These are phyloP conservation scores for Belonocnema kinseyi DNA, from an alignment of 1,140 invertebrate species.

Conservation along the genomic window DNA sequence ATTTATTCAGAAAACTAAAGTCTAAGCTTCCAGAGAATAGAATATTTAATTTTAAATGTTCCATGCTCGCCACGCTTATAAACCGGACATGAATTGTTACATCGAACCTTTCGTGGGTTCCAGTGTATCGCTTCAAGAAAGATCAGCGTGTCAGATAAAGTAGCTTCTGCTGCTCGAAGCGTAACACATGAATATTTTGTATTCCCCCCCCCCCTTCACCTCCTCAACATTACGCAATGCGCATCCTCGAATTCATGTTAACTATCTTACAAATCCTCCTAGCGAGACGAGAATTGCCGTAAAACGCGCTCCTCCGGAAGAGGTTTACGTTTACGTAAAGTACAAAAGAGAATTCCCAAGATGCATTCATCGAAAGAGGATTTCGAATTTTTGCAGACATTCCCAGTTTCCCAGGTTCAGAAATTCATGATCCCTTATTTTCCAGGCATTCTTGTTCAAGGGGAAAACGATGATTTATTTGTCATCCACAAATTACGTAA, in stretches of 20 bases:
- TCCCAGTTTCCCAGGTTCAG: neutral
- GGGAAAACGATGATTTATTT: no score
- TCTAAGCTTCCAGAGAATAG: neutral
- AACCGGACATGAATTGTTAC: constrained; percentile 52
- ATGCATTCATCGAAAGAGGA: constrained; percentile 23
- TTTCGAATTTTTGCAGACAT: neutral
- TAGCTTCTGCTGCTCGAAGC: constrained; percentile 46
- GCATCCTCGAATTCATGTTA: constrained; percentile 44
- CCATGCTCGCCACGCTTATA: constrained; percentile 28
- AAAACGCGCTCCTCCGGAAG: constrained; percentile 30
- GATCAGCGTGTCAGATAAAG: constrained; percentile 48
- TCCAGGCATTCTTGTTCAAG: no score
- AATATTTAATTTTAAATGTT: neutral
- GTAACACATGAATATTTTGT: constrained; percentile 53
- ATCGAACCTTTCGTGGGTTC: constrained; percentile 41
- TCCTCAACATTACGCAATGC: constrained; percentile 41
- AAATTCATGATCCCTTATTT: neutral
- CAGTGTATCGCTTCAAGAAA: constrained; percentile 40
- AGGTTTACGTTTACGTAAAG: constrained; percentile 14
- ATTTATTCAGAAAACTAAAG: neutral
- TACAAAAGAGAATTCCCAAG: constrained; percentile 4
- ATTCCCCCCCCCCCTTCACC: constrained; percentile 42
- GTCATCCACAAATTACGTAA: no score
- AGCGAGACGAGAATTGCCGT: constrained; percentile 26
- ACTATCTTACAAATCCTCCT: constrained; percentile 31